Base-by-base conservation (phyloP, 2,888 invertebrate genomes). In the Clanis bilineata region DNA sequence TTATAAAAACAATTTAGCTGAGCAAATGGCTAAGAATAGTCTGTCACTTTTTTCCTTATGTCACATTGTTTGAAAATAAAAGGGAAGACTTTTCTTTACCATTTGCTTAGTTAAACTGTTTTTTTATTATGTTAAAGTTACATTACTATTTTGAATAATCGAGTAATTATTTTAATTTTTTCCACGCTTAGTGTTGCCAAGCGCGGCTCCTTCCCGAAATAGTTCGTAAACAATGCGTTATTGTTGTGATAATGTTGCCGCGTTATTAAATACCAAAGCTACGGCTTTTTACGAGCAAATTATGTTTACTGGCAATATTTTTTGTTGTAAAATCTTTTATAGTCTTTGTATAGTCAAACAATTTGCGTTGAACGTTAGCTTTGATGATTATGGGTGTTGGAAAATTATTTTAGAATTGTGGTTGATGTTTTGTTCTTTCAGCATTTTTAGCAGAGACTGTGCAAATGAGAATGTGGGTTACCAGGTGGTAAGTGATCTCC, bases 151-250 rank as follows among this genome's bases (percentile, higher is more conserved):
- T 3, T 18, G 7, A 18, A 32, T 18, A 51, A 51, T 18, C 51
- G 32, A 10, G 51, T 51, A n/a, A 3, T 10, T 32, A 32, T 32
- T 51, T 51, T 32, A n/a, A n/a, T n/a, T n/a, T n/a, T n/a, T n/a
- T n/a, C n/a, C n/a, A 15, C 15, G 28, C 1, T 18, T 9, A 18
- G 32, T 51, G 51, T 32, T 51, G 51, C 51, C 32, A 32, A 32
- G 4, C 15, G 28, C 28, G 10, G 3, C 10, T 9, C 9, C 12
- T 44, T 28, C 25, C 51, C 51, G 23, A 51, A 47, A 51, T 32
- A 32, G 18, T 51, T 51, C 51, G 51, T 51, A 51, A 51, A 51
- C 51, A 51, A 51, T 51, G 28, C 28, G 51, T 51, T 51, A 51
- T 51, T 51, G 51, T 51, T 47, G 43, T 22, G 21, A 47, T 47